Percentiles rank a stretch among this genome's conserved stretches.
Evolutionary conservation across 2,888 invertebrate genomes (phyloP).

Genomic region (Apodemia zela): DNA sequence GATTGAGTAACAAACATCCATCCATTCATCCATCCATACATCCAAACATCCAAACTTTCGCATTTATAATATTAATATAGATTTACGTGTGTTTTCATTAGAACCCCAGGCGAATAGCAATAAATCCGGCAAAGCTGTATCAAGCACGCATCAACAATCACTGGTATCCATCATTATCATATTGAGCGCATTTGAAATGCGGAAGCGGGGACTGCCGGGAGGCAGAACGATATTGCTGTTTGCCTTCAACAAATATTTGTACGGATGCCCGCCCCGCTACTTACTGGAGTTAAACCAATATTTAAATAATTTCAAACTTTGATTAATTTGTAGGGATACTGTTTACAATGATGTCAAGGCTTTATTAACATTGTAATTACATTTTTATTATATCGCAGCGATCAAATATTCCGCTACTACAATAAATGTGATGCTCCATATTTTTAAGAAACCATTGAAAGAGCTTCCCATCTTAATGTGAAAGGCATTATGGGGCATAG

Average conservation of each 20-base stretch:
- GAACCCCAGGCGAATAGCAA: constrained; percentile 41
- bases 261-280: constrained; percentile 6
- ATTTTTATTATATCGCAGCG: not conserved
- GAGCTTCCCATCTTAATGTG: too few relatives aligned
- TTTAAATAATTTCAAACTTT: constrained; percentile 78
- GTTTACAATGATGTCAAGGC: constrained; percentile 2
- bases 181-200: constrained; percentile 48
- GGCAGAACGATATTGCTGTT: constrained; percentile 71
- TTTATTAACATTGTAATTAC: constrained; percentile 6
- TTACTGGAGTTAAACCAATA: constrained; percentile 73
- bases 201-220: constrained; percentile 40
- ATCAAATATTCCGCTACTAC: not conserved
- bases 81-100: constrained; percentile 29
- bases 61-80: too few relatives aligned
- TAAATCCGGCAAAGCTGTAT: constrained; percentile 48
- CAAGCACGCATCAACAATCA: constrained; percentile 40
- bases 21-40: too few relatives aligned
- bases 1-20: too few relatives aligned
- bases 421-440: not conserved
- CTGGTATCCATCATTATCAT: constrained; percentile 66
- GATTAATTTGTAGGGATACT: constrained; percentile 49
- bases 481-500: too few relatives aligned
- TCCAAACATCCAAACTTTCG: too few relatives aligned
- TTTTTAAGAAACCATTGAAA: too few relatives aligned
- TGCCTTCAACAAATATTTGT: constrained; percentile 65